These are phyloP conservation scores for Mycogona germanica DNA, from an alignment of 2,888 invertebrate genomes.

Conservation along the genomic window DNA sequence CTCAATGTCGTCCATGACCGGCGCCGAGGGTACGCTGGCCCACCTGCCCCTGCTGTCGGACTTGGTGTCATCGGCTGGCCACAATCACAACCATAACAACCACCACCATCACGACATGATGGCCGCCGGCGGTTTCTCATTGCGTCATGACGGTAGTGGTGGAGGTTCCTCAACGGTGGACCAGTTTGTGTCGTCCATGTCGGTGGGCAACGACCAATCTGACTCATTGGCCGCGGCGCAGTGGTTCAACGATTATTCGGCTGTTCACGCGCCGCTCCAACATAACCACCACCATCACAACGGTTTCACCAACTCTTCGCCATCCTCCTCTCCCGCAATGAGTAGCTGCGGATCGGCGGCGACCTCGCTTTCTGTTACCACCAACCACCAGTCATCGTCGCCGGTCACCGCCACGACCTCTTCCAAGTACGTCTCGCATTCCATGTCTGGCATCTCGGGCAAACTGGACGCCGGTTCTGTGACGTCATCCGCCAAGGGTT, in stretches of 20 bases:
- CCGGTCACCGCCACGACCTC: not conserved
- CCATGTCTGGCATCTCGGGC: constrained; percentile 4
- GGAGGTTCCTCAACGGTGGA: not conserved
- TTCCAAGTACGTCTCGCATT: constrained; percentile 11
- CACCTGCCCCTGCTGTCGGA: constrained; percentile 13
- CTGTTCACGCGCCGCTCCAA: not conserved
- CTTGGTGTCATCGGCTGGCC: constrained; percentile 1
- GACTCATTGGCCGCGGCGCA: constrained; percentile 2
- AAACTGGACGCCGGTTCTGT: constrained; percentile 10
- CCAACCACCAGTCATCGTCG: too few species aligned
- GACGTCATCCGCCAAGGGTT: too few species aligned
- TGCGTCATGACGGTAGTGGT: not conserved
- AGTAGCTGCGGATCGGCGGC: too few species aligned
- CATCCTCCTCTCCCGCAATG: too few species aligned
- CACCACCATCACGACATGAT: not conserved
- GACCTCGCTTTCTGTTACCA: too few species aligned
- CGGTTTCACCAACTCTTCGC: not conserved
- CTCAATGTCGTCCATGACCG: constrained; percentile 14
- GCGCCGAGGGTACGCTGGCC: constrained; percentile 6
- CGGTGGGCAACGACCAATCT: too few species aligned
- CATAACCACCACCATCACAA: not conserved
- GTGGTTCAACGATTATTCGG: constrained; percentile 10
- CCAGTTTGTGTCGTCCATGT: constrained; percentile 14
- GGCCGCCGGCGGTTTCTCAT: constrained; percentile 4
- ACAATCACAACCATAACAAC: too few species aligned